Base-by-base conservation (phyloP, 2,797 vertebrate genomes). In the Sebastes reedi region DNA sequence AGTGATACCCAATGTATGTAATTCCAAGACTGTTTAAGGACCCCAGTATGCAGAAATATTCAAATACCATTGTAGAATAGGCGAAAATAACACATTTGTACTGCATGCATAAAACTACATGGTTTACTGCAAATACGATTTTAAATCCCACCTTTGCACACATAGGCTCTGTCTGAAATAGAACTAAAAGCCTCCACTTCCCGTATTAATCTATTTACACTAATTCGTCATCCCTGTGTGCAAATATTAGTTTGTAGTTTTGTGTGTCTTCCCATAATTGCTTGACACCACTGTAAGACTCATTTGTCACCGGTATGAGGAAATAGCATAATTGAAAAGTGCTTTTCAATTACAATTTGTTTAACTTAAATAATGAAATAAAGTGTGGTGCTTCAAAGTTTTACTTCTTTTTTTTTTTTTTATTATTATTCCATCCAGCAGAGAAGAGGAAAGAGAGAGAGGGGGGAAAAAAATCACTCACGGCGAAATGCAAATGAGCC, bases 401-500 rank as follows among this genome's bases (percentile, higher is more conserved):
- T 94, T 89, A 84, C 69, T 83, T 83, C 25, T 81, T 81, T 82
- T 90, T 86, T 87, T 85, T 75, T 80, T 82, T 87, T 14, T 39
- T 39, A 68, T 86, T 90, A 91, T 95, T 92, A 92, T 92, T 93
- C 90, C 86, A 91, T 85, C 88, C 91, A 90, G 88, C 89, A 85
- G 88, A 54, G 52, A 83, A 83, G 87, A 89, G 89, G 79, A 85
- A 79, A 90, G 86, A 81, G 81, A 75, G 84, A 71, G 58, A n/a
- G 77, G 29, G 65, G 65, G 50, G 18, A 29, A 79, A 90, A 91
- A 94, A 94, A 93, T 95, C 95, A 95, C 95, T 95, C 95, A 92
- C 92, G 93, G 94, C 94, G 93, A 96, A 95, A 96, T 96, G 96
- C 95, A 96, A 96, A 96, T 96, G 94, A 95, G 93, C 92, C 95